phyloP scores from a whole-genome alignment of 37 sponge, comb jelly and placozoan genomes.

The Aplysina aerophoba region DNA sequence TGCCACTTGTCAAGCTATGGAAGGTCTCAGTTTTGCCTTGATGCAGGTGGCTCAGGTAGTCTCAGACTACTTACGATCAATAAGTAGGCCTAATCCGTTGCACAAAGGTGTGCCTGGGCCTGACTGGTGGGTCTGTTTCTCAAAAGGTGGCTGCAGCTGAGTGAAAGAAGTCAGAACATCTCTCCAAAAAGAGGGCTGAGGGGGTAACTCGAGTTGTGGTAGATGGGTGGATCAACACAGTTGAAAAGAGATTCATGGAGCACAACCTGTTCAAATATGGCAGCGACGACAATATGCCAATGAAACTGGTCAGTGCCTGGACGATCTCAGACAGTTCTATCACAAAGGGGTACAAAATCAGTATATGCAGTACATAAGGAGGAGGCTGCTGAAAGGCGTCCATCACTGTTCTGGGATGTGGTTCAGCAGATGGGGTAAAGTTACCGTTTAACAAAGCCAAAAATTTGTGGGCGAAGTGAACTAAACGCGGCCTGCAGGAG shows the following conservation, averaged over 20 bases:
- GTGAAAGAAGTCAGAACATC: conserved; percentile 18
- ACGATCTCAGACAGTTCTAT: conserved; percentile 24
- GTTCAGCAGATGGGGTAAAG: conserved; percentile 47
- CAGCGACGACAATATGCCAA: conserved; percentile 50
- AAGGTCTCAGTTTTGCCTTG: conserved; percentile 58
- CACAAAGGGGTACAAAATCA: conserved; percentile 33
- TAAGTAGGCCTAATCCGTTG: conserved; percentile 38
- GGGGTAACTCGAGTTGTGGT: neutral
- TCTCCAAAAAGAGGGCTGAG: conserved; percentile 31
- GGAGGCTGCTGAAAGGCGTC: conserved; percentile 56
- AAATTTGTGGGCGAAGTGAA: conserved; percentile 54
- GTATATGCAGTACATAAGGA: conserved; percentile 57
- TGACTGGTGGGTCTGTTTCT: conserved; percentile 57
- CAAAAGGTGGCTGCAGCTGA: conserved; percentile 41
- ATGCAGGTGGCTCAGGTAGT: conserved; percentile 50
- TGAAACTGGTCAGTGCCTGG: conserved; percentile 60
- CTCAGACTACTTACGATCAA: conserved; percentile 34
- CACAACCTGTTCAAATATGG: neutral
- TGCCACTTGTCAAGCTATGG: conserved; percentile 37
- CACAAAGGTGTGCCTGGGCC: conserved; percentile 33
- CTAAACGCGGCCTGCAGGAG: conserved; percentile 56
- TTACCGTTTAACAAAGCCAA: conserved; percentile 72
- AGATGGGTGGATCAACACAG: conserved; percentile 4
- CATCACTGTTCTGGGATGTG: conserved; percentile 56
- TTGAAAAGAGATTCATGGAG: neutral